Conservation (phyloP, 35 echinoderm and acorn worm genomes). For the Lytechinus pictus region DNA sequence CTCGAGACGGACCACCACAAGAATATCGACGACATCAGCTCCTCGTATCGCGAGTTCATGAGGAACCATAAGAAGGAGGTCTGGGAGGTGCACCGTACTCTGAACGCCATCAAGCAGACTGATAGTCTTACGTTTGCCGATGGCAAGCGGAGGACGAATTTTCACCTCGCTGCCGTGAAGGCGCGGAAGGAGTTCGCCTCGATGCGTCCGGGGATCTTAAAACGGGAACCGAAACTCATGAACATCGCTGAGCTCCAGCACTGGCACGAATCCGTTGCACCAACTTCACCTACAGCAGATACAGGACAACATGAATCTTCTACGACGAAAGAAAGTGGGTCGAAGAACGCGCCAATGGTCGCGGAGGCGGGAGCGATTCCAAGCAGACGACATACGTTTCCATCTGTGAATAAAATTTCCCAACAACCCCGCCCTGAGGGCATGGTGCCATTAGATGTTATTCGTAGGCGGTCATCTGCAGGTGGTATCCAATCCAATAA, state of each 20-base stretch:
- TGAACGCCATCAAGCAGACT: slow-evolving; percentile 14
- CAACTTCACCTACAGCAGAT: neutral
- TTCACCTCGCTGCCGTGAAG: slow-evolving; percentile 26
- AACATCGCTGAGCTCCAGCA: slow-evolving; percentile 24
- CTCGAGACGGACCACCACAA: neutral
- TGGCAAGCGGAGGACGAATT: slow-evolving; percentile 13
- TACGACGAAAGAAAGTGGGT: neutral
- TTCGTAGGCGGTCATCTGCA: neutral
- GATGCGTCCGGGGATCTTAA: neutral
- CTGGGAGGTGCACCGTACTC: slow-evolving; percentile 25
- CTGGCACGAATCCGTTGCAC: neutral
- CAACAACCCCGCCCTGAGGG: neutral
- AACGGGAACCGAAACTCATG: slow-evolving; percentile 36
- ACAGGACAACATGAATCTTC: neutral
- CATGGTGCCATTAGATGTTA: neutral
- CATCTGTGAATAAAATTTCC: neutral
- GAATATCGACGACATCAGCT: neutral
- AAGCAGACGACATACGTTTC: slow-evolving; percentile 1
- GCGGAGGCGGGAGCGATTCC: neutral
- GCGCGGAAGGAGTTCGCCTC: slow-evolving; percentile 22
- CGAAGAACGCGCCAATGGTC: neutral
- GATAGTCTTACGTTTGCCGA: slow-evolving; percentile 18
- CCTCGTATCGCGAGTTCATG: slow-evolving; percentile 32
- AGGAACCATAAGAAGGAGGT: neutral
- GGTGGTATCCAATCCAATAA: neutral